Base-by-base conservation (phyloP, 1,140 invertebrate species). In the Campoletis sonorensis region DNA sequence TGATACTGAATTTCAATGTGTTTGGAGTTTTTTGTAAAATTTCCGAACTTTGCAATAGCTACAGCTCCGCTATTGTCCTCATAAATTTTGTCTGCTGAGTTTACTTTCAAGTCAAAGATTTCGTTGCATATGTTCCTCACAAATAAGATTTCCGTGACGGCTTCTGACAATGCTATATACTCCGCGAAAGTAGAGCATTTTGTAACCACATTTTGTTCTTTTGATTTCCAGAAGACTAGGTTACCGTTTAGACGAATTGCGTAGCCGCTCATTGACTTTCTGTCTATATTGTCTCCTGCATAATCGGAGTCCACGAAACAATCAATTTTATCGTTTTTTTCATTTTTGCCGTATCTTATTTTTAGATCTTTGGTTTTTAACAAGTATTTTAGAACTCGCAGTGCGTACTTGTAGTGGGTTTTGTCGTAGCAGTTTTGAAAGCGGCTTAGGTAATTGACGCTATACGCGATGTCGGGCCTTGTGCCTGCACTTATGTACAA, bases 251-350 rank as follows among this genome's bases (percentile, higher is more conserved):
- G 30, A 4, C 71, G 70, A 0, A 84, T 70, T 51, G 75, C 67
- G 58, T 70, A 86, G 18, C 85, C 85, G 27, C 45, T 82, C n/a
- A 81, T 86, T 21, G 82, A 83, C 68, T 86, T 87, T 72, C 84
- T 71, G 23, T 84, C 79, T 27, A 81, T 37, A 23, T 51, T 79
- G 67, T 85, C 84, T 30, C 80, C 85, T 51, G 85, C 86, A 18
- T 73, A 86, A 51, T 87, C 85, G 21, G 86, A 54, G 75, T 87
- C 86, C 33, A 84, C 82, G 51, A 71, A 85, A 51, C 81, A 80
- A 54, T 81, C 73, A 7, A 86, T 30, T 37, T 18, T 80, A n/a
- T 83, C 82, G 15, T 10, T 33, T 67, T 68, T 79, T 10, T 40
- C 21, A 18, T 73, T 79, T 68, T 75, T 70, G n/a, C 40, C 21